These are phyloP conservation scores for Andrena marginata DNA, from an alignment of 2,888 invertebrate species.

Conservation along the genomic window DNA sequence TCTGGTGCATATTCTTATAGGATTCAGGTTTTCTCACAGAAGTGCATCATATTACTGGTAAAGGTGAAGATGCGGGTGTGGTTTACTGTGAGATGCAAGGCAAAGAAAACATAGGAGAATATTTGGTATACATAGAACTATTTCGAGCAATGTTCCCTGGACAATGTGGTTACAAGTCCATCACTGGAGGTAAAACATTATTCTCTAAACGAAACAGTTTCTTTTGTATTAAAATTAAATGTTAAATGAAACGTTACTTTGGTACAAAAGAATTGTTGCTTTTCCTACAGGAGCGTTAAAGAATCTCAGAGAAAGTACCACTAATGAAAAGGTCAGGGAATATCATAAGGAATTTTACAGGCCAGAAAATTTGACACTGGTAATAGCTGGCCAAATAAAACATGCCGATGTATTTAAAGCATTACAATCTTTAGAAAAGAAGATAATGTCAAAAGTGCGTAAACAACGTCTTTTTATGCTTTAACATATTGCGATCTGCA, in stretches of 20 bases:
- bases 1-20: conserved; percentile 81
- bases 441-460: conserved; percentile 89
- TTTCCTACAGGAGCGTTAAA: conserved; percentile 87
- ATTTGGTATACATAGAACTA: conserved; percentile 89
- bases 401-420: conserved; percentile 91
- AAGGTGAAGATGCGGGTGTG: conserved; percentile 96
- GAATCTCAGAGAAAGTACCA: conserved; percentile 93
- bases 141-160: conserved; percentile 92
- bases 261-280: background rate
- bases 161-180: conserved; percentile 93
- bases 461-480: conserved; percentile 3
- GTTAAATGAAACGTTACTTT: background rate
- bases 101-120: conserved; percentile 92
- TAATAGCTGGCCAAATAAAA: conserved; percentile 93
- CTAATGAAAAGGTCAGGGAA: conserved; percentile 91
- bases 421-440: conserved; percentile 90
- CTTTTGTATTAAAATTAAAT: background rate
- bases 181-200: conserved; percentile 89
- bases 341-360: conserved; percentile 95
- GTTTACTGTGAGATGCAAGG: conserved; percentile 99
- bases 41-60: conserved; percentile 95
- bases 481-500: background rate
- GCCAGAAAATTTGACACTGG: conserved; percentile 94
- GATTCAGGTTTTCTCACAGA: conserved; percentile 94
- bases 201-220: background rate